phyloP scores from a whole-genome alignment of 2,113 vertebrate species.

The Myocastor coypus region DNA sequence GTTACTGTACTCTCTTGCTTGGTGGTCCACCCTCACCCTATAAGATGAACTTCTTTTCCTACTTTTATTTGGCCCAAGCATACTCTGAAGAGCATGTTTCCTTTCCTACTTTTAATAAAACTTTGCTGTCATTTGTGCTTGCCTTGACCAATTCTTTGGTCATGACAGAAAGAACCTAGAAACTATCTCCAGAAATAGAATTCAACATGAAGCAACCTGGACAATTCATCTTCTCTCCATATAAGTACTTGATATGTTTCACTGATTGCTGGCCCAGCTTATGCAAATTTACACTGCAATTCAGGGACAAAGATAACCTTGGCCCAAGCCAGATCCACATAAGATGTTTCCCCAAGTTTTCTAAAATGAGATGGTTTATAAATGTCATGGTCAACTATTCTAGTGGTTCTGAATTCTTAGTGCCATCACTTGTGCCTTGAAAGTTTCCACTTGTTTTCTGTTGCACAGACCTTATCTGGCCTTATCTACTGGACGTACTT shows the following conservation, averaged over 20 bases:
- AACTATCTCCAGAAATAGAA: neutral
- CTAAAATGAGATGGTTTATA: neutral
- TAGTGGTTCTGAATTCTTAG: neutral
- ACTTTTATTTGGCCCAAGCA: neutral
- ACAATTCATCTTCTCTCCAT: neutral
- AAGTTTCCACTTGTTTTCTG: neutral
- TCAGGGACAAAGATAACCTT: neutral
- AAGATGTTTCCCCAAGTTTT: neutral
- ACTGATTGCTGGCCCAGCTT: neutral
- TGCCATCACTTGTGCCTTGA: neutral
- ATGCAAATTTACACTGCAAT: too few species aligned
- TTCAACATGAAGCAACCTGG: neutral
- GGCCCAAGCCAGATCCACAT: neutral
- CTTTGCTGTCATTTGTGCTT: neutral
- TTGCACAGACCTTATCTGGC: neutral
- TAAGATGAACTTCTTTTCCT: neutral
- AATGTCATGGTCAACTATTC: neutral
- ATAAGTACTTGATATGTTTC: rapidly evolving
- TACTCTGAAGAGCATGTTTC: neutral
- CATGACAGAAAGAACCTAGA: neutral
- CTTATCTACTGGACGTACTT: neutral
- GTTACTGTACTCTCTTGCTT: neutral
- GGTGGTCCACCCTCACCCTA: neutral
- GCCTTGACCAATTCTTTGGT: neutral
- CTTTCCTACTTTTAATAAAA: neutral